Evolutionary conservation across 2,113 vertebrate genomes (phyloP), one percentile per base, ranked within the genome.

Genomic region (Pseudolaguvia tuberculata): DNA sequence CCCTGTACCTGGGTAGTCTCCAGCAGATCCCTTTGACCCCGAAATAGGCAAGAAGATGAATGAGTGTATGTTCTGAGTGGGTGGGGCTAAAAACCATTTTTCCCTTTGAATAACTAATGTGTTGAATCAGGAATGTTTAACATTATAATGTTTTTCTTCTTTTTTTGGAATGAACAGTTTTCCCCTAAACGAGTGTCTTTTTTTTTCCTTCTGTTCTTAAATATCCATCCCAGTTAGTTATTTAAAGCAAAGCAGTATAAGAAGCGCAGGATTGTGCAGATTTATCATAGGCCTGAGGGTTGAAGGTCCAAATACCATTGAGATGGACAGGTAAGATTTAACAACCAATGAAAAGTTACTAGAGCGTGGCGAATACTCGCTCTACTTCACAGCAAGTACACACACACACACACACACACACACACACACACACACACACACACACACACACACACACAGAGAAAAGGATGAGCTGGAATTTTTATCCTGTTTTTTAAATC

Each of bases 311-410:
- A 76, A n/a, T 42, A 47, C 29, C 14, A 14, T 57, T n/a, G 21
- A 59, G 14, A 20, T 31, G 52, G 39, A 23, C 29, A 12, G 39
- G 21, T 23, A 70, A 42, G 47, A 59, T 47, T 14, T 39, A 51
- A 50, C n/a, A 42, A 59, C 18, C 15, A n/a, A 59, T 59, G 45
- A 51, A 65, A 69, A 68, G 25, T 27, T 27, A 42, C 18, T 18
- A 18, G 63, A 57, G 65, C 53, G 61, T 59, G 47, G 15, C 53
- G 23, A 20, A 58, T n/a, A n/a, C n/a, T n/a, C 58, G 31, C 25
- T 57, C 55, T 18, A n/a, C 73, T 76, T 50, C 14, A 42, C 45
- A 61, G 55, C 74, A 69, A 55, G 65, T 69, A 45, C 29, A 21
- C 45, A 35, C 23, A n/a, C n/a, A n/a, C n/a, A n/a, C n/a, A n/a